Conservation (phyloP, 2,113 vertebrate species). For the rat (Rattus norvegicus) region GRCr8 NC_086019.1:159131501-159132000, state of each 20-base stretch:
- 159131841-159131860: not conserved
- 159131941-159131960: not conserved
- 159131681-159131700: not conserved
- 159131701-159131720: not conserved
- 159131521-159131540: not conserved
- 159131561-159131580: not conserved
- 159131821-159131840: not conserved
- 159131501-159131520: not conserved
- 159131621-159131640: not conserved
- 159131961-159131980: slow-evolving; percentile 5
- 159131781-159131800: too few species aligned
- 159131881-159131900: accelerated
- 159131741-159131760: not conserved
- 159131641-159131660: not conserved
- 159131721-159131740: not conserved
- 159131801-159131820: not conserved
- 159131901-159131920: not conserved
- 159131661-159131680: not conserved
- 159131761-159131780: not conserved
- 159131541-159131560: not conserved
- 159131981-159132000: not conserved
- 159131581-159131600: not conserved
- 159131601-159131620: not conserved
- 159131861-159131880: not conserved
- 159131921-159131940: not conserved